Percentiles rank a stretch among this genome's conserved stretches.
These are phyloP conservation scores for Stomorhina lunata DNA, from an alignment of 2,888 invertebrate species.

Conservation along the genomic window DNA sequence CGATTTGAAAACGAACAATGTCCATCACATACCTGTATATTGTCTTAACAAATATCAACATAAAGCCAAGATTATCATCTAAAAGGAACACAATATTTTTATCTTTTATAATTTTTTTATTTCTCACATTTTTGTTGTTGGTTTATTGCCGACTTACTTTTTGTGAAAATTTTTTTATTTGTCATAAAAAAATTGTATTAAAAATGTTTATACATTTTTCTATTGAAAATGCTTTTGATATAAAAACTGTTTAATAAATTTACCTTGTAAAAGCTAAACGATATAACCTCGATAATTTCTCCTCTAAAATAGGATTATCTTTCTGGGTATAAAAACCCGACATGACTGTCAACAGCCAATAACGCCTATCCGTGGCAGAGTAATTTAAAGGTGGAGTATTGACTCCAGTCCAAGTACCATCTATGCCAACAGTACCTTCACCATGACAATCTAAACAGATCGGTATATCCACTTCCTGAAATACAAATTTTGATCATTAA, in stretches of 20 bases:
- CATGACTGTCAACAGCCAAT: slow-evolving; percentile 91
- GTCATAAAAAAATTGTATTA: too few species aligned
- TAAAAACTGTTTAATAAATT: too few species aligned
- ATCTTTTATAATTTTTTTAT: too few species aligned
- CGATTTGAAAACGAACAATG: too few species aligned
- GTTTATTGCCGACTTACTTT: not conserved
- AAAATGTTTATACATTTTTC: too few species aligned
- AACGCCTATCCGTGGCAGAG: slow-evolving; percentile 84
- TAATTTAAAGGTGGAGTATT: slow-evolving; percentile 75
- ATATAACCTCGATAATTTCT: slow-evolving; percentile 88
- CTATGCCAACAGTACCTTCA: slow-evolving; percentile 71
- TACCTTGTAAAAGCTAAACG: slow-evolving; percentile 90
- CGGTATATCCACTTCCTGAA: slow-evolving; percentile 78
- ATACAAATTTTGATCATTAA: not conserved
- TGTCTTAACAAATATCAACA: too few species aligned
- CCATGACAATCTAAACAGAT: slow-evolving; percentile 78
- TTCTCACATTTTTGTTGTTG: too few species aligned
- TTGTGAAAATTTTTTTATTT: not conserved
- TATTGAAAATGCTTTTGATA: too few species aligned
- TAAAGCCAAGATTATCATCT: too few species aligned
- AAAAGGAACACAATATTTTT: too few species aligned
- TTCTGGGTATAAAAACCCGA: slow-evolving; percentile 81
- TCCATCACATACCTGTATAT: too few species aligned
- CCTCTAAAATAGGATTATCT: slow-evolving; percentile 85
- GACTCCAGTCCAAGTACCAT: slow-evolving; percentile 74